These are phyloP conservation scores for Bubo blakistoni DNA, from an alignment of 2,113 vertebrate genomes.

Conservation along the genomic window DNA sequence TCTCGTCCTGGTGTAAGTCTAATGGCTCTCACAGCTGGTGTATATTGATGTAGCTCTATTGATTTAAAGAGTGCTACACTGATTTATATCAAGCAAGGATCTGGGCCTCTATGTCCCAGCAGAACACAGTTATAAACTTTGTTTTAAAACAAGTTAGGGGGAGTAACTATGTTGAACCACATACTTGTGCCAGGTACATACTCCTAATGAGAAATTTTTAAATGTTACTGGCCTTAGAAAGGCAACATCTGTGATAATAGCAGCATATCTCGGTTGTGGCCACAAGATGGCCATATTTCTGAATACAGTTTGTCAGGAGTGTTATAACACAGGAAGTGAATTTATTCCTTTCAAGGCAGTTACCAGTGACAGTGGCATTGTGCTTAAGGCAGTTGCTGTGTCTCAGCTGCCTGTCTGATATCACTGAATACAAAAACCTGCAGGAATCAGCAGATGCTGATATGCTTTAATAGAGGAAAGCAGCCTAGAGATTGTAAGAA, in stretches of 20 bases:
- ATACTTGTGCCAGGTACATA: not conserved
- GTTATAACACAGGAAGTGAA: not conserved
- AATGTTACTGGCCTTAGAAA: not conserved
- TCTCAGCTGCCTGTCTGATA: not conserved
- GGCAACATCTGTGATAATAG: not conserved
- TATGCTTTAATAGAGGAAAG: not conserved
- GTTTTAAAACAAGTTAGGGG: not conserved
- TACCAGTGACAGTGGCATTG: accelerated
- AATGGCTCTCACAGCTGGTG: constrained; percentile 29
- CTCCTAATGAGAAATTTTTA: not conserved
- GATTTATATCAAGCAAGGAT: constrained; percentile 5
- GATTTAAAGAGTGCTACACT: not conserved
- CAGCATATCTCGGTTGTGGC: not conserved
- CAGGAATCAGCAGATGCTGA: not conserved
- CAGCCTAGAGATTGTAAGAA: not conserved
- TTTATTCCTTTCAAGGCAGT: not conserved
- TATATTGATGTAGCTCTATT: constrained; percentile 15
- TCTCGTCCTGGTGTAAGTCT: not conserved
- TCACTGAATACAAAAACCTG: not conserved
- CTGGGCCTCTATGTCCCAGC: not conserved
- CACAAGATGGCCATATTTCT: constrained; percentile 37
- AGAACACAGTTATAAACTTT: not conserved
- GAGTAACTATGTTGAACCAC: not conserved
- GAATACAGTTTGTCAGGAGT: not conserved
- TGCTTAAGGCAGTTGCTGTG: not conserved